Conservation (phyloP, 2,888 invertebrate genomes). For the Strigamia transsilvanica region DNA sequence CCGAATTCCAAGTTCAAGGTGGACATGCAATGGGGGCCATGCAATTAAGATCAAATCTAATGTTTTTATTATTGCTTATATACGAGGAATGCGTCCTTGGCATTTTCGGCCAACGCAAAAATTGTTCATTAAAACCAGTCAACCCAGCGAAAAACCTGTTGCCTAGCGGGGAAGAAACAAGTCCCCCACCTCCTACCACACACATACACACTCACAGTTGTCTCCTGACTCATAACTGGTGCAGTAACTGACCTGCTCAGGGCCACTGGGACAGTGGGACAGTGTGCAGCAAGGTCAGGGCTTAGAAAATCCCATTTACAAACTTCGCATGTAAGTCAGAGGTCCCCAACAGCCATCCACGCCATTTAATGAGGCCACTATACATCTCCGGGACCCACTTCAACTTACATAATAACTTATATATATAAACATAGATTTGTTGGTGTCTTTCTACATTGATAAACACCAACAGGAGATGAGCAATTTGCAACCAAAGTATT, state of each 20-base stretch:
- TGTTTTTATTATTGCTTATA: constrained; percentile 39
- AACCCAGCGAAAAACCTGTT: constrained; percentile 41
- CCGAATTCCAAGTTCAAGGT: constrained; percentile 32
- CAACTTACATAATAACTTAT: neutral
- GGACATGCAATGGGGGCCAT: constrained; percentile 26
- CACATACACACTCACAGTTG: neutral
- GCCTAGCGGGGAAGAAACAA: constrained; percentile 29
- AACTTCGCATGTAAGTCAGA: constrained; percentile 1
- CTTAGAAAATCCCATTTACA: constrained; percentile 43
- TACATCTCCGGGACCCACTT: neutral
- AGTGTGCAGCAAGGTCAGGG: constrained; percentile 35
- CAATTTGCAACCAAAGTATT: constrained; percentile 12
- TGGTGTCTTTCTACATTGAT: neutral
- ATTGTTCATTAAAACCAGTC: constrained; percentile 48
- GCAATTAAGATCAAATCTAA: constrained; percentile 46
- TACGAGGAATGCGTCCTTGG: constrained; percentile 44
- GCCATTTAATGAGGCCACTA: neutral
- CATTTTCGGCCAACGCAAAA: constrained; percentile 44
- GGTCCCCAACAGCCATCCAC: neutral
- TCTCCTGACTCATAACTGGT: constrained; percentile 37
- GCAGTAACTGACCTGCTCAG: constrained; percentile 45
- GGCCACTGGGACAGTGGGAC: constrained; percentile 48
- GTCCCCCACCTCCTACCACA: constrained; percentile 21
- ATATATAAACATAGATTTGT: neutral
- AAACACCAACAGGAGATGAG: constrained; percentile 1